Evolutionary conservation across 1,140 invertebrate species (phyloP).

Genomic region (Leguminivora glycinivorella): DNA sequence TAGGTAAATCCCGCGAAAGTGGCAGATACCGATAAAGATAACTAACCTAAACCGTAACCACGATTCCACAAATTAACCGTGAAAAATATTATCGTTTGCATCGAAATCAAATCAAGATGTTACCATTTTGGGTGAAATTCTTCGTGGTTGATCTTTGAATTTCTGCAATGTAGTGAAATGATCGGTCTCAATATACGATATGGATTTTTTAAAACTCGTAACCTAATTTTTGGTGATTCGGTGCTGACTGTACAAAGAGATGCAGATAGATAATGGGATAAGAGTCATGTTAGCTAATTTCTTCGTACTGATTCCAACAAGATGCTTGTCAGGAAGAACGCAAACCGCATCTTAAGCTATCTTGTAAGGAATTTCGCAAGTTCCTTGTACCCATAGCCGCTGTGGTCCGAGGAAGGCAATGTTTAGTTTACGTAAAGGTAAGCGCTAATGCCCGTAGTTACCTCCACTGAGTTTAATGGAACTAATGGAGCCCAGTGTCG

Average conservation of each 20-base stretch:
- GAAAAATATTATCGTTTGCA: constrained; percentile 21
- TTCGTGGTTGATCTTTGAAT: constrained; percentile 30
- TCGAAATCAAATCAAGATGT: constrained; percentile 36
- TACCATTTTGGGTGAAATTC: constrained; percentile 36
- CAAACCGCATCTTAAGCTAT: constrained; percentile 20
- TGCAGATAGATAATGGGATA: neutral
- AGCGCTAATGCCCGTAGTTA: constrained; percentile 14
- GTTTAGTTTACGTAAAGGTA: constrained; percentile 26
- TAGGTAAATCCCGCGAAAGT: constrained; percentile 29
- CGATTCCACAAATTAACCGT: constrained; percentile 33
- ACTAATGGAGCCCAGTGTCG: constrained; percentile 9
- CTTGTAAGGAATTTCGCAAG: constrained; percentile 24
- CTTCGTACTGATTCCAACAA: neutral
- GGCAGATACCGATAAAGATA: constrained; percentile 21
- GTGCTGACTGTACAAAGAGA: neutral
- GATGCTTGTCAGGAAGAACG: constrained; percentile 18
- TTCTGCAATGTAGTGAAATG: constrained; percentile 46
- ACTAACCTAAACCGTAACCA: constrained; percentile 15
- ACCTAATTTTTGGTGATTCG: too few species aligned
- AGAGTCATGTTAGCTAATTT: neutral
- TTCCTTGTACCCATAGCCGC: constrained; percentile 11
- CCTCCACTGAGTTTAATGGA: neutral
- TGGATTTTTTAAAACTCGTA: neutral
- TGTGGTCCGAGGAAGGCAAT: constrained; percentile 14
- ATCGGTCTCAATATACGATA: constrained; percentile 37